phyloP scores from a whole-genome alignment of 2,888 invertebrate genomes.

The Endotricha flammealis region DNA sequence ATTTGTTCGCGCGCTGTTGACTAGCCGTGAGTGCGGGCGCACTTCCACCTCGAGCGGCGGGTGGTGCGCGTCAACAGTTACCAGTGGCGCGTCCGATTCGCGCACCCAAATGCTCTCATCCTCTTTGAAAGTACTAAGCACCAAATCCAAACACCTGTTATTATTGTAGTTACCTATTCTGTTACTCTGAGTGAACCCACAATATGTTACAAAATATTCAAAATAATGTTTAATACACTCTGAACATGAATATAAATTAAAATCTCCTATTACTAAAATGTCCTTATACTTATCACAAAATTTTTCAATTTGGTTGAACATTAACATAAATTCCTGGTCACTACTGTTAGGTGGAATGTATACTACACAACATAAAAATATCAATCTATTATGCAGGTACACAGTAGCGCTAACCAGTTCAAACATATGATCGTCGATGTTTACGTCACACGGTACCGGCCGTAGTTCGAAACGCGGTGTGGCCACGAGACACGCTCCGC shows the following conservation, averaged over 20 bases:
- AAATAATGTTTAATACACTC: conserved; percentile 4
- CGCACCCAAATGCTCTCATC: too few relatives aligned
- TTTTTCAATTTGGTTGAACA: conserved; percentile 21
- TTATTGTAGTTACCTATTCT: conserved; percentile 5
- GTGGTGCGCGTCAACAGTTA: too few relatives aligned
- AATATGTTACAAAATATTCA: conserved; percentile 9
- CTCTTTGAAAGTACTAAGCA: conserved; percentile 4
- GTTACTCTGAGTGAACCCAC: conserved; percentile 11
- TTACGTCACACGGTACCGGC: conserved; percentile 6
- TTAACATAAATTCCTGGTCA: conserved; percentile 18
- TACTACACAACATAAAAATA: conserved; percentile 19
- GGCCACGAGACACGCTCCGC: background rate
- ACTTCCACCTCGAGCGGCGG: too few relatives aligned
- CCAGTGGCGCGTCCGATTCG: too few relatives aligned
- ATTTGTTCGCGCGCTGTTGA: too few relatives aligned
- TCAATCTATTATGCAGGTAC: conserved; percentile 9
- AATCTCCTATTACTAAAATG: conserved; percentile 9
- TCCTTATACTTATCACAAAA: conserved; percentile 9
- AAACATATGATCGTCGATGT: conserved; percentile 13
- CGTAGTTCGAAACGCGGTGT: background rate
- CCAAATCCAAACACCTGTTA: conserved; percentile 9
- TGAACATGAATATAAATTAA: conserved; percentile 11
- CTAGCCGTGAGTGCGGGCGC: too few relatives aligned
- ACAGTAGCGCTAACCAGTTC: conserved; percentile 19
- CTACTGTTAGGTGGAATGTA: conserved; percentile 22